Percentiles rank a stretch among this genome's conserved stretches.
These are phyloP conservation scores for Epinotia brunnichana DNA, from an alignment of 2,888 invertebrate genomes.

Conservation along the genomic window DNA sequence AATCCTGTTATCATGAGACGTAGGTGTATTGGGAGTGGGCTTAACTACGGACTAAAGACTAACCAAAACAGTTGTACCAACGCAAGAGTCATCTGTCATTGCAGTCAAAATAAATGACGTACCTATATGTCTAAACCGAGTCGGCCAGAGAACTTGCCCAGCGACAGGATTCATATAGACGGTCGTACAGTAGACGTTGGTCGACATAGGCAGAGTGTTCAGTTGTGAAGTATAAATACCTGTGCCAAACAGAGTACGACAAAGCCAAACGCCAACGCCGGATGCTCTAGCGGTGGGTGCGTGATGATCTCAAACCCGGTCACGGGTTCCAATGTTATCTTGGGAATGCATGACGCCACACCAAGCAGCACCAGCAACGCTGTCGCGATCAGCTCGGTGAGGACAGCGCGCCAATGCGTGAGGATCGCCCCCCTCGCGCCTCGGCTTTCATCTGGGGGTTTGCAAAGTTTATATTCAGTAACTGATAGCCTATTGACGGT, in stretches of 20 bases:
- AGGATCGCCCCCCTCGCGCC: conserved; percentile 55
- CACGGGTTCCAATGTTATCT: not conserved
- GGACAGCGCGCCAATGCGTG: conserved; percentile 70
- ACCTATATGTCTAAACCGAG: too few relatives aligned
- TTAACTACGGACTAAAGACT: too few relatives aligned
- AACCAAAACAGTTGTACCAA: too few relatives aligned
- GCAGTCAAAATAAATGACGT: too few relatives aligned
- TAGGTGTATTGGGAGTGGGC: too few relatives aligned
- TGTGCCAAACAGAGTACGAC: conserved; percentile 56
- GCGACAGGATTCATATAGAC: too few relatives aligned
- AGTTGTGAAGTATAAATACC: not conserved
- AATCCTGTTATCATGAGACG: too few relatives aligned
- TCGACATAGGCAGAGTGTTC: too few relatives aligned
- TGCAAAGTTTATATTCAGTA: not conserved
- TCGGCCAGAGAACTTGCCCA: too few relatives aligned
- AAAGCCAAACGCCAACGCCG: conserved; percentile 72
- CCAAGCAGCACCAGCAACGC: conserved; percentile 74
- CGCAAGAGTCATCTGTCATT: too few relatives aligned
- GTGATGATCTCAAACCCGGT: conserved; percentile 30
- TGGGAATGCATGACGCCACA: conserved; percentile 59
- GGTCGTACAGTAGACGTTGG: too few relatives aligned
- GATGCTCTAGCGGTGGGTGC: conserved; percentile 60
- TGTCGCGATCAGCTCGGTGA: conserved; percentile 67
- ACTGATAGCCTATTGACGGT: not conserved
- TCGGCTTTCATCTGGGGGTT: conserved; percentile 29